Evolutionary conservation across 2,797 vertebrate species (phyloP), one percentile per base, ranked within the genome.

Genomic region (Perodicticus potto): DNA sequence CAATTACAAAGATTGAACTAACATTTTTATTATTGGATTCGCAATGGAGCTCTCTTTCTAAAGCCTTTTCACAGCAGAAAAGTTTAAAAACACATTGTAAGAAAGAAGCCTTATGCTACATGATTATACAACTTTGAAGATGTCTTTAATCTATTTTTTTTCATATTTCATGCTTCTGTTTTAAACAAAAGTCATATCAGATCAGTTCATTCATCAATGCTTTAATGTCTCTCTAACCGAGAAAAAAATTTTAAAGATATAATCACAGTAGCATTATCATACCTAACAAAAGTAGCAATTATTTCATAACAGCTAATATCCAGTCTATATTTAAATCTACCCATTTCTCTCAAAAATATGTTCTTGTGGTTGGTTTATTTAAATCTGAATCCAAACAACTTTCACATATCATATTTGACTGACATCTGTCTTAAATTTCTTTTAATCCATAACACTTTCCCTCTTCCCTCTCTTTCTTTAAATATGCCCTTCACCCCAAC

Each of bases 401-500:
- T 80, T 37, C 69, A 59, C 8, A 89, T 1, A 40, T 89, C 59
- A 72, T 6, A 94, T 61, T 27, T 89, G 59, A 92, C 81, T 27
- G 23, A 45, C 34, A 89, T 78, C 27, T 88, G 27, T 78, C 7
- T 95, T 94, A 91, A 92, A 86, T 86, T 49, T 95, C 20, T 92
- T 95, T 82, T 55, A 63, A 88, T 81, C 63, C 20, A 22, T 34
- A 81, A 67, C 3, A 70, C 0, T 34, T 83, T 40, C 14, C 22
- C 32, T 74, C 22, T 63, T 92, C n/a, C 67, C 13, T 3, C 25
- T 85, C 4, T 89, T 19, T 95, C 20, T 78, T 45, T 84, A 76
- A 90, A 49, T 53, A 69, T 14, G 14, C 43, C 20, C 17, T 32
- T 17, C 7, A 12, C 14, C 8, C 11, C 7, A 16, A 6, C 25